These are phyloP conservation scores for Xanthia icteritia DNA, from an alignment of 2,888 invertebrate genomes.

Conservation along the genomic window DNA sequence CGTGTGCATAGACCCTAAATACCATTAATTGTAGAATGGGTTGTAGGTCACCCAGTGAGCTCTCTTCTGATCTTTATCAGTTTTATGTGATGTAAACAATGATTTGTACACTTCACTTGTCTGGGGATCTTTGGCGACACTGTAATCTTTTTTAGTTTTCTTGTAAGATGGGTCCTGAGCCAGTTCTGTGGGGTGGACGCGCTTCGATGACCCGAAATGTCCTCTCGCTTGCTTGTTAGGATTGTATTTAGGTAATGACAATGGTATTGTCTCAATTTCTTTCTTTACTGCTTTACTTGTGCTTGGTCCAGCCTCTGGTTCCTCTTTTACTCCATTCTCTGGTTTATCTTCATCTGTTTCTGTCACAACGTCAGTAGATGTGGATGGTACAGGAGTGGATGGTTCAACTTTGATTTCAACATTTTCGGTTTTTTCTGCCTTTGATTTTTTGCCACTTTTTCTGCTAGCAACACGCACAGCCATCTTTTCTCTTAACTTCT, in stretches of 20 bases:
- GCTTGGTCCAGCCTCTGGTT: constrained; percentile 78
- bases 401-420: constrained; percentile 74
- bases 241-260: constrained; percentile 85
- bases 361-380: constrained; percentile 52
- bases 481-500: constrained; percentile 91
- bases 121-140: constrained; percentile 97
- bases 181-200: constrained; percentile 82
- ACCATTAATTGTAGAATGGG: constrained; percentile 95
- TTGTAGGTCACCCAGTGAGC: constrained; percentile 99
- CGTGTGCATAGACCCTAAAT: neutral
- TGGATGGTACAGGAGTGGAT: constrained; percentile 66
- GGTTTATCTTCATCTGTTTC: constrained; percentile 68
- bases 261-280: constrained; percentile 86
- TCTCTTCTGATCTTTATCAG: constrained; percentile 95
- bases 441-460: constrained; percentile 92
- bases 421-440: constrained; percentile 76
- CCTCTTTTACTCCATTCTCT: constrained; percentile 81
- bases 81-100: constrained; percentile 97
- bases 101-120: constrained; percentile 98
- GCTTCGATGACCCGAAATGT: constrained; percentile 86
- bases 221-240: constrained; percentile 85
- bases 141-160: constrained; percentile 94
- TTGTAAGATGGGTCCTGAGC: constrained; percentile 93
- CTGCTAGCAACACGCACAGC: constrained; percentile 92
- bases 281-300: constrained; percentile 80